Evolutionary conservation across 2,113 vertebrate species (phyloP).

Genomic region (Pterocles orientalis): DNA sequence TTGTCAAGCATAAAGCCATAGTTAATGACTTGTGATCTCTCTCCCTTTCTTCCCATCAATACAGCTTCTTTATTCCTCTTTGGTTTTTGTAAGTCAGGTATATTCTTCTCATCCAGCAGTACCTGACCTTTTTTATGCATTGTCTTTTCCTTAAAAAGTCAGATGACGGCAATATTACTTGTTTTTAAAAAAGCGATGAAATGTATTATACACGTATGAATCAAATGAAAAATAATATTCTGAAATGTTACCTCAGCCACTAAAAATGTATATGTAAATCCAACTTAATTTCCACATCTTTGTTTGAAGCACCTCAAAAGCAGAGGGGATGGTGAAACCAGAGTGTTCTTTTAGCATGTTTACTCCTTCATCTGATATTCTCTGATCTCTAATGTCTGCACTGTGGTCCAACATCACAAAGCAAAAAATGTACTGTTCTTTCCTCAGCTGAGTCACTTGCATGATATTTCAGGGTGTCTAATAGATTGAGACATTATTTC

Average conservation of each 20-base stretch:
- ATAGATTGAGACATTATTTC: neutral
- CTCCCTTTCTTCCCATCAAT: fast-evolving
- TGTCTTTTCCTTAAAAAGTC: neutral
- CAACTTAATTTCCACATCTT: neutral
- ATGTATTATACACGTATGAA: neutral
- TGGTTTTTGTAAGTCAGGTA: neutral
- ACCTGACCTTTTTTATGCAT: neutral
- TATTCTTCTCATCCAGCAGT: neutral
- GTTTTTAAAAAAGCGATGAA: neutral
- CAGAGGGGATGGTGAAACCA: neutral
- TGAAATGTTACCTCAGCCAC: neutral
- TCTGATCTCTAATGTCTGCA: neutral
- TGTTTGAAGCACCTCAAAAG: neutral
- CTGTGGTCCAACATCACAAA: neutral
- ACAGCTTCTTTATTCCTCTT: neutral
- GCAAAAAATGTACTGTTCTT: neutral
- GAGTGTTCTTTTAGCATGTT: neutral
- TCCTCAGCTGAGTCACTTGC: neutral
- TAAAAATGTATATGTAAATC: neutral
- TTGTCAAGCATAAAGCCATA: neutral
- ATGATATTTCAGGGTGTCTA: neutral
- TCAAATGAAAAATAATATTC: neutral
- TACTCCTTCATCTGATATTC: neutral
- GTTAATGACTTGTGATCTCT: neutral
- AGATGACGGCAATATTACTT: neutral